phyloP scores from a whole-genome alignment of 2,797 vertebrate species.

The Coregonus ussuriensis region DNA sequence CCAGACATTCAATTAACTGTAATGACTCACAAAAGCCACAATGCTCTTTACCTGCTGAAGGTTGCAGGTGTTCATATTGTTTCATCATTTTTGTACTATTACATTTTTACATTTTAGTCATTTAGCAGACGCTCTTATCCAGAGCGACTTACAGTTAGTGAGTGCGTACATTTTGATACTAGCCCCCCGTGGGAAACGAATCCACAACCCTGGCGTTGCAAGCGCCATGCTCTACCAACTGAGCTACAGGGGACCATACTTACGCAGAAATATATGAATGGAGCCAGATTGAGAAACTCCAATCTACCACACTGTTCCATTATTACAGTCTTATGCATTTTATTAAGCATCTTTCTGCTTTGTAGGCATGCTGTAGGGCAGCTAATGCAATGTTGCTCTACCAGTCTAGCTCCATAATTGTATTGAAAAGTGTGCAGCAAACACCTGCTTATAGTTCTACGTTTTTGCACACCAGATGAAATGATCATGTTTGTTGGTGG shows the following conservation, averaged over 20 bases:
- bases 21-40: background rate
- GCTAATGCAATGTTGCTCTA: background rate
- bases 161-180: no score
- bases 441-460: background rate
- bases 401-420: background rate
- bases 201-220: no score
- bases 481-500: no score
- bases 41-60: conserved; percentile 12
- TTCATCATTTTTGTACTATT: conserved; percentile 61
- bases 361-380: conserved; percentile 58
- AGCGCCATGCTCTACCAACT: no score
- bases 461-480: no score
- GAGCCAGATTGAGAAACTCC: conserved; percentile 70
- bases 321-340: conserved; percentile 76
- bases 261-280: conserved; percentile 78
- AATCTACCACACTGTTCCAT: conserved; percentile 70
- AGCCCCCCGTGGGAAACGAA: no score
- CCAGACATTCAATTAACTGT: conserved; percentile 5
- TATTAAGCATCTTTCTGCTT: conserved; percentile 79
- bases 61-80: conserved; percentile 40
- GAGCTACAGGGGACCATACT: no score
- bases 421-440: background rate
- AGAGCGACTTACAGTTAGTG: no score
- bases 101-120: no score
- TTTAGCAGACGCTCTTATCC: no score